phyloP scores from a whole-genome alignment of 2,797 vertebrate genomes.

The Oophaga sylvatica region DNA sequence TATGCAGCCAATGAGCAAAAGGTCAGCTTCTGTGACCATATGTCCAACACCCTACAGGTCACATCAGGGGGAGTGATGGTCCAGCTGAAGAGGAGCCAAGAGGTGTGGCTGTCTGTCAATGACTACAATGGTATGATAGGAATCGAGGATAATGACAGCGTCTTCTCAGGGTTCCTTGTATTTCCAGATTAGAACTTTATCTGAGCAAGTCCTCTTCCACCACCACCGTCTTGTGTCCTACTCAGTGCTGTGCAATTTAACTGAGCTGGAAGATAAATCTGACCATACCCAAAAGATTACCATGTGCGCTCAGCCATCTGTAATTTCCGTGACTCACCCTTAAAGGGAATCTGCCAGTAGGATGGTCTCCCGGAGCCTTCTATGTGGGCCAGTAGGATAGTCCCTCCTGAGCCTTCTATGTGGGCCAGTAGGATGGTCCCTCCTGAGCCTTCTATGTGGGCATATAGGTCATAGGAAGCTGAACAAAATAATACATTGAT shows the following conservation, averaged over 20 bases:
- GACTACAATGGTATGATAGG: slow-evolving; percentile 80
- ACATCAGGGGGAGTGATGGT: slow-evolving; percentile 77
- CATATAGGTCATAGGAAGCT: too few relatives aligned
- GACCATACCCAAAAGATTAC: neutral
- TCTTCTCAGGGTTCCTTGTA: slow-evolving; percentile 85
- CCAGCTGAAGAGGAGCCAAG: slow-evolving; percentile 61
- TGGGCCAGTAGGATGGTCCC: too few relatives aligned
- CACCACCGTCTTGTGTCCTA: neutral
- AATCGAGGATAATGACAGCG: slow-evolving; percentile 69
- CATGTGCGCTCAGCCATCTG: neutral
- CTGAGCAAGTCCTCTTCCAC: neutral
- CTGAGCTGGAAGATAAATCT: neutral
- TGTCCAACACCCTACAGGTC: slow-evolving; percentile 71
- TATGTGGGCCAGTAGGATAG: too few relatives aligned
- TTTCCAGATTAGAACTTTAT: slow-evolving; percentile 72
- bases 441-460: too few relatives aligned
- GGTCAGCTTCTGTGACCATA: slow-evolving; percentile 81
- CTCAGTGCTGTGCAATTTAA: neutral
- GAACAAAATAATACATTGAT: too few relatives aligned
- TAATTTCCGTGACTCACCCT: neutral
- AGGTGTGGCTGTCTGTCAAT: slow-evolving; percentile 78
- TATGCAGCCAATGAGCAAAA: slow-evolving; percentile 31
- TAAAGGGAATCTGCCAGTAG: too few relatives aligned
- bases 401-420: too few relatives aligned
- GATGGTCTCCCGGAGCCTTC: too few relatives aligned